phyloP scores from a whole-genome alignment of 2,113 vertebrate genomes.

The Strigops habroptila region DNA sequence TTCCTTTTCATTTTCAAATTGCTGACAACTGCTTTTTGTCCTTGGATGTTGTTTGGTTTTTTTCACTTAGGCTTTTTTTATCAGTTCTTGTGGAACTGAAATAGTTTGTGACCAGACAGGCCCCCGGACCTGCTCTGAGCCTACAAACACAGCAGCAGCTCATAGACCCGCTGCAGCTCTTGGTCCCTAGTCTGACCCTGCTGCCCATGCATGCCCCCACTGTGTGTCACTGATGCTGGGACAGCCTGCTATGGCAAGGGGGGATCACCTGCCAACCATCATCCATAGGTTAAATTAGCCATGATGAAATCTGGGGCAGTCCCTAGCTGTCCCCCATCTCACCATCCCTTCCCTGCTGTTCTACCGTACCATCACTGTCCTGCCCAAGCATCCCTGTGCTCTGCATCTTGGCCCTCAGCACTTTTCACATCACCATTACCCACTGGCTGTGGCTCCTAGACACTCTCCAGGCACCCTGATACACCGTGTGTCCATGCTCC shows the following conservation, averaged over 20 bases:
- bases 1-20: neutral
- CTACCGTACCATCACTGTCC: rapidly evolving
- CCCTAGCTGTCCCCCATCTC: rapidly evolving
- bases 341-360: neutral
- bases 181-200: neutral
- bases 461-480: neutral
- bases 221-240: rapidly evolving
- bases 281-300: rapidly evolving
- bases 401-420: neutral
- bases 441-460: rapidly evolving
- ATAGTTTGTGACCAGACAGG: neutral
- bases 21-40: neutral
- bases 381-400: rapidly evolving
- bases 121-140: neutral
- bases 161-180: neutral
- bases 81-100: neutral
- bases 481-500: rapidly evolving
- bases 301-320: neutral
- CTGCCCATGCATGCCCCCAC: rapidly evolving
- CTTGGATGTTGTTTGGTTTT: neutral
- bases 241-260: neutral
- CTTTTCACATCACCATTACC: neutral
- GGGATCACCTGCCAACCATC: neutral
- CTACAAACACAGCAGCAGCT: neutral
- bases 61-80: neutral